A percentile compares a stretch with the other conserved stretches of the same genome.
phyloP scores from a whole-genome alignment of 2,888 invertebrate species.

The Chironomus tentans region DNA sequence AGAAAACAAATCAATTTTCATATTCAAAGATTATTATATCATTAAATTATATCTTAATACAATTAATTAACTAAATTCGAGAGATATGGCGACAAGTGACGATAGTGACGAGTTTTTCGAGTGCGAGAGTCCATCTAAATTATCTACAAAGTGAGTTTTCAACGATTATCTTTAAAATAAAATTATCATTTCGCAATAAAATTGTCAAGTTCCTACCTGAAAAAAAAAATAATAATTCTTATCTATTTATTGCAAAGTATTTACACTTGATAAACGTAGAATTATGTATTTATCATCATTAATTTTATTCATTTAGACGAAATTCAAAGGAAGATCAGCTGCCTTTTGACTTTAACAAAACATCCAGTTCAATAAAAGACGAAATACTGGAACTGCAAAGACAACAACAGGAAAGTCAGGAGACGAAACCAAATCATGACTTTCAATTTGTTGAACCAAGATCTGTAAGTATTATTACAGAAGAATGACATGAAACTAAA shows the following conservation, averaged over 20 bases:
- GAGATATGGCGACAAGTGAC: background rate
- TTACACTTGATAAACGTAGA: too few species aligned
- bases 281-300: background rate
- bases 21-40: background rate
- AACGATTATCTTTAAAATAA: background rate
- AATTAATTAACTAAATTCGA: background rate
- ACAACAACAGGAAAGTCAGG: conserved; percentile 36
- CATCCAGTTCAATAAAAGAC: conserved; percentile 35
- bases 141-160: conserved; percentile 17
- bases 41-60: background rate
- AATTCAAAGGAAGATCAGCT: background rate
- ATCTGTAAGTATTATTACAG: conserved; percentile 33
- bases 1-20: background rate
- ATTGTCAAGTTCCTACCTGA: too few species aligned
- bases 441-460: conserved; percentile 40
- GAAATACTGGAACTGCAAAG: conserved; percentile 29
- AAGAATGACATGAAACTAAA: too few species aligned
- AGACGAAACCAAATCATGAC: conserved; percentile 30
- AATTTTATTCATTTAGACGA: conserved; percentile 2
- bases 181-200: too few species aligned
- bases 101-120: conserved; percentile 24
- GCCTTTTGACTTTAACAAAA: conserved; percentile 33
- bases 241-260: too few species aligned
- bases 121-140: conserved; percentile 21
- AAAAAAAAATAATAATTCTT: too few species aligned